phyloP scores from a whole-genome alignment of 64 coral and sea anemone species.

The Dendrophyllia cribrosa region DNA sequence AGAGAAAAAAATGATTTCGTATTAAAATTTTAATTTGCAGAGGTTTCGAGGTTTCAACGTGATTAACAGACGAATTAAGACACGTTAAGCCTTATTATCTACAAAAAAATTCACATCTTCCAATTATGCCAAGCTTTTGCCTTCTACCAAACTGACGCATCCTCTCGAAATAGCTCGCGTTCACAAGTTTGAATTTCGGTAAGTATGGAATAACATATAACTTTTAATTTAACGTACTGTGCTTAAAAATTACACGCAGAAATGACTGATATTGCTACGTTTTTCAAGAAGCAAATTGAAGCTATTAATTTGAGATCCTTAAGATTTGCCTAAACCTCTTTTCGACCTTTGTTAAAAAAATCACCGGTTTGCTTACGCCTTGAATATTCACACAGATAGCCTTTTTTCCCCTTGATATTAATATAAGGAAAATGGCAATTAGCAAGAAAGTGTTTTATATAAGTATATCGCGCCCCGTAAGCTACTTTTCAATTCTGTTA shows the following conservation, averaged over 20 bases:
- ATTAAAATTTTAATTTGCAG: constrained; percentile 39
- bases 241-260: no score
- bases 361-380: no score
- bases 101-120: background rate
- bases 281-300: no score
- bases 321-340: no score
- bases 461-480: background rate
- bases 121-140: background rate
- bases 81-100: background rate
- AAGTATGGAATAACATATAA: background rate
- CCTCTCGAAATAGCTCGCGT: no score
- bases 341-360: no score
- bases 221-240: background rate
- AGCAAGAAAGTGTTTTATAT: background rate
- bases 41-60: background rate
- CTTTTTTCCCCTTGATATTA: background rate
- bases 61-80: constrained; percentile 2
- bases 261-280: background rate
- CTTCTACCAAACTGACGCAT: background rate
- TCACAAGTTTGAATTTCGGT: background rate
- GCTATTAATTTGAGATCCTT: no score
- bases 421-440: background rate
- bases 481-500: background rate
- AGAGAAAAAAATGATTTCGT: constrained; percentile 5
- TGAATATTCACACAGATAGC: background rate